A percentile compares a stretch with the other conserved stretches of the same genome.
phyloP scores from a whole-genome alignment of 2,113 vertebrate genomes.

The Hiodon tergisus region DNA sequence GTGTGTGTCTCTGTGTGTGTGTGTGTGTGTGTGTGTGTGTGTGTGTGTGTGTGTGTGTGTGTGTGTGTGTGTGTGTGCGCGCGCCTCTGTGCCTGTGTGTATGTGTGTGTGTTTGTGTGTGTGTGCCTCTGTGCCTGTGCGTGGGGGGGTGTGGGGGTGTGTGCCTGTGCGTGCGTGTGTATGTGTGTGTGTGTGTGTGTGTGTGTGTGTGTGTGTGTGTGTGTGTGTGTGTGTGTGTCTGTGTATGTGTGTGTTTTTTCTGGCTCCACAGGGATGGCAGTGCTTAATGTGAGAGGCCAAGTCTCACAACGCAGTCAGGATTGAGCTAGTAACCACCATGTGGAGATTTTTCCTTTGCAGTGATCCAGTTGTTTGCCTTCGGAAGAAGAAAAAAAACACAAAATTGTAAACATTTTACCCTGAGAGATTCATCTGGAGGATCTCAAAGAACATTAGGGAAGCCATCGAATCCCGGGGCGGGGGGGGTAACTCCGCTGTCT shows the following conservation, averaged over 20 bases:
- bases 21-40: too few species aligned
- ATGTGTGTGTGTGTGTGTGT: too few species aligned
- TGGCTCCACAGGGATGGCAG: background rate
- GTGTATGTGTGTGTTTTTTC: background rate
- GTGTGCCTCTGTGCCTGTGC: too few species aligned
- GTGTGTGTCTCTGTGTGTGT: too few species aligned
- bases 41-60: too few species aligned
- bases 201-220: too few species aligned
- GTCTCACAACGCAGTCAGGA: background rate
- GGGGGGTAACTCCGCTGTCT: slow-evolving; percentile 34
- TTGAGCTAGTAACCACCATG: background rate
- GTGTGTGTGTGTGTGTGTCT: too few species aligned
- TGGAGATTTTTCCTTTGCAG: slow-evolving; percentile 3
- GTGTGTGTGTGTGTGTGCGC: too few species aligned
- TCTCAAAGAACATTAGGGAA: slow-evolving; percentile 28
- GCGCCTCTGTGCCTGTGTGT: too few species aligned
- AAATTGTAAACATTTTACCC: slow-evolving; percentile 9
- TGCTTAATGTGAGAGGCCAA: slow-evolving; percentile 2
- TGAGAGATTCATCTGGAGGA: slow-evolving; percentile 31
- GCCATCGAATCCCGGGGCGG: slow-evolving; percentile 31
- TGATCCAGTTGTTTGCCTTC: background rate
- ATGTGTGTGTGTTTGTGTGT: too few species aligned
- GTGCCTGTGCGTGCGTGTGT: too few species aligned
- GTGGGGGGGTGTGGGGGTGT: too few species aligned
- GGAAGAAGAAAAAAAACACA: background rate